Conservation (phyloP, 2,113 vertebrate species). For the Ceratotherium simum region DNA sequence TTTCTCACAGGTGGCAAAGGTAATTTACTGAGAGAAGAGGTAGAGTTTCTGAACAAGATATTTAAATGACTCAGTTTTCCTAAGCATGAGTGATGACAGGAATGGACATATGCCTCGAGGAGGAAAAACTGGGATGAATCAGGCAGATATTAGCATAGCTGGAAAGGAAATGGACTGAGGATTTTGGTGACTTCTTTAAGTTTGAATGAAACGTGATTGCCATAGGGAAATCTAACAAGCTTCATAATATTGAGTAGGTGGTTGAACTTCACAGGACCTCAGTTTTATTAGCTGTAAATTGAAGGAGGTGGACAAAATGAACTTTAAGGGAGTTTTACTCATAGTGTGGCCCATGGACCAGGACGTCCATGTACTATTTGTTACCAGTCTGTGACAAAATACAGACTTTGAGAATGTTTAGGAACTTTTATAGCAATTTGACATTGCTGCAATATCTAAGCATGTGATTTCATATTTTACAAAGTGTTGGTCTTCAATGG, state of each 20-base stretch:
- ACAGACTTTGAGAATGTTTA: neutral
- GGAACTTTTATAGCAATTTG: neutral
- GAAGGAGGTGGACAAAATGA: neutral
- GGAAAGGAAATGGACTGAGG: slow-evolving; percentile 13
- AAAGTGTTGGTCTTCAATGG: neutral
- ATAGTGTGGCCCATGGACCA: neutral
- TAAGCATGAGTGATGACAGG: slow-evolving; percentile 52
- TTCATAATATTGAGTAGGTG: neutral
- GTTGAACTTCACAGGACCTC: neutral
- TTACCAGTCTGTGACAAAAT: neutral
- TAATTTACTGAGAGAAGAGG: slow-evolving; percentile 59
- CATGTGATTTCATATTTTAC: neutral
- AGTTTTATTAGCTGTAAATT: neutral
- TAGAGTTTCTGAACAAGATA: slow-evolving; percentile 59
- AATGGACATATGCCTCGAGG: neutral
- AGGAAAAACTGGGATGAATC: slow-evolving; percentile 23
- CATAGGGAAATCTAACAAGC: neutral
- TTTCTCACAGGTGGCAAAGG: slow-evolving; percentile 59
- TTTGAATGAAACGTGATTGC: neutral
- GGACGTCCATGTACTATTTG: neutral
- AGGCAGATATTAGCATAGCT: slow-evolving; percentile 22
- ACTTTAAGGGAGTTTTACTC: neutral
- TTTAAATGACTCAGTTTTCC: slow-evolving; percentile 69
- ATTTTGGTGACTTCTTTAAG: slow-evolving; percentile 33
- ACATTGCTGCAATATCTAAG: neutral